phyloP scores from a whole-genome alignment of 2,888 invertebrate genomes.

The Tachystola acroxantha region DNA sequence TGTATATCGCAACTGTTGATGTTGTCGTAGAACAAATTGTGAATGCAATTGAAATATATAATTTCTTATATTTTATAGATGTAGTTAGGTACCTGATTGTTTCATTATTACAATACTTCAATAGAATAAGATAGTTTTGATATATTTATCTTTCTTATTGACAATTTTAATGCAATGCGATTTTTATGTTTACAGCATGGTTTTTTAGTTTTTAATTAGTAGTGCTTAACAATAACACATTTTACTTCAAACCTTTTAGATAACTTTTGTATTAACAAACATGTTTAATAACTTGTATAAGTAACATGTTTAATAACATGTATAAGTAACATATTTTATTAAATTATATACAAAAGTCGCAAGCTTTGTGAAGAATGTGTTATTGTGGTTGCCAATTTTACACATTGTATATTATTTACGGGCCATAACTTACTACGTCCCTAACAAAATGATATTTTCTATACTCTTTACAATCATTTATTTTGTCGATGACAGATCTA shows the following conservation, averaged over 20 bases:
- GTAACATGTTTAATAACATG: no score
- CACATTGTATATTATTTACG: no score
- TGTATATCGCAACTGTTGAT: conserved; percentile 1
- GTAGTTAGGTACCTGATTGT: conserved; percentile 63
- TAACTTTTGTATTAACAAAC: no score
- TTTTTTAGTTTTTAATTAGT: background rate
- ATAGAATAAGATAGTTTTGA: background rate
- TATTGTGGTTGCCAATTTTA: background rate
- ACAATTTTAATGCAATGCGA: background rate
- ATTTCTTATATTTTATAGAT: conserved; percentile 24
- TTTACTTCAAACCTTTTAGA: no score
- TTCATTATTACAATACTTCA: conserved; percentile 30
- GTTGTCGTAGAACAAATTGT: conserved; percentile 5
- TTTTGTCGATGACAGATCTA: no score
- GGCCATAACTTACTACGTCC: no score
- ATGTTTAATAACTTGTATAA: no score
- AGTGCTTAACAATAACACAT: background rate
- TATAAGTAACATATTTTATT: no score
- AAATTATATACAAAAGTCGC: background rate
- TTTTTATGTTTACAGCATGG: conserved; percentile 4
- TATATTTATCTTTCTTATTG: no score
- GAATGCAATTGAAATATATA: conserved; percentile 6
- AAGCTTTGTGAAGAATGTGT: background rate
- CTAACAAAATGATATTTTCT: no score
- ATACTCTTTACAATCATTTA: no score